Evolutionary conservation across 2,888 invertebrate species (phyloP), one percentile per base, ranked within the genome.

Genomic region (Caenorhabditis auriculariae): DNA sequence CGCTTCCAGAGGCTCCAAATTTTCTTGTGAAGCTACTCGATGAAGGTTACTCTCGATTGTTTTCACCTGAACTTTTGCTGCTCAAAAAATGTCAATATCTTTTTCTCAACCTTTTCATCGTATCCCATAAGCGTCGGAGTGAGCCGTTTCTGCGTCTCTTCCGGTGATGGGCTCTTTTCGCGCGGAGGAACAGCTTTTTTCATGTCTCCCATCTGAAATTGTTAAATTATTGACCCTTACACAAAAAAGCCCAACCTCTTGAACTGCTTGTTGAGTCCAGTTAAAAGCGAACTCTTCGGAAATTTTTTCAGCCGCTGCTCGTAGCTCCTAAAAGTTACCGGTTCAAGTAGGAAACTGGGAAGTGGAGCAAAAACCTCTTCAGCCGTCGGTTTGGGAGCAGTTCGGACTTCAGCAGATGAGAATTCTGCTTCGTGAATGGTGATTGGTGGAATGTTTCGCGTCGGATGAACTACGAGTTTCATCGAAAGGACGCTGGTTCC

Each of bases 401-500:
- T 24, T 19, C 49, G 49, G 26, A 44, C 49, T 29, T 44, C 38
- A n/a, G n/a, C n/a, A n/a, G n/a, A n/a, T n/a, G n/a, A n/a, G n/a
- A n/a, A n/a, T n/a, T n/a, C n/a, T n/a, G n/a, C n/a, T n/a, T n/a
- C n/a, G n/a, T n/a, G n/a, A n/a, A n/a, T n/a, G n/a, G n/a, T n/a
- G 21, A 3, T 21, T 2, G 4, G 7, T 15, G 35, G 6, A 24
- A 28, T 26, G 15, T n/a, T n/a, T 54, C 59, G 54, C 26, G 55
- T 45, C 35, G 62, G 55, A 27, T 63, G 59, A 7, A 70, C 67
- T 12, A 35, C 48, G 1, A 70, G 39, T 52, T 52, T 62, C 46
- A 66, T 63, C 9, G 70, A 66, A 21, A 71, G 66, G 27, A 69
- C 54, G 2, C 63, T 54, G 23, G 66, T 58, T 49, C 73, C 73